A percentile compares a stretch with the other conserved stretches of the same genome.
phyloP scores from a whole-genome alignment of 2,113 vertebrate species.

The Ammospiza nelsoni region DNA sequence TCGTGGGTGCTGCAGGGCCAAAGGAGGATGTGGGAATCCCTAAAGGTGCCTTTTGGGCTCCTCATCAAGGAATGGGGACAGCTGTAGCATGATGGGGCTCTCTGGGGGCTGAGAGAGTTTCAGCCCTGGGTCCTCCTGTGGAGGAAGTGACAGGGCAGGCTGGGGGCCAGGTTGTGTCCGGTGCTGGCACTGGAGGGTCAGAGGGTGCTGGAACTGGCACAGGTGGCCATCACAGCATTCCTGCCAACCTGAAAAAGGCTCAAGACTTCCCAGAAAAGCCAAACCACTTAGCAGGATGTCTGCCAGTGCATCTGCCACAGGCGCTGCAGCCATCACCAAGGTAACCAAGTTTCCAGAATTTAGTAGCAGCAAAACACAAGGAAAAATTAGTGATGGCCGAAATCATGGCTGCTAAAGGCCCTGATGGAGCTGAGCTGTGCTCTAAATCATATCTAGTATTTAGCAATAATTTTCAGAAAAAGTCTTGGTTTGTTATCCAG shows the following conservation, averaged over 20 bases:
- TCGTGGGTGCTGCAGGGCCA: background rate
- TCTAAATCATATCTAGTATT: background rate
- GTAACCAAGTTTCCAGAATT: constrained; percentile 45
- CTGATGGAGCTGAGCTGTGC: background rate
- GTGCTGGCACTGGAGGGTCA: accelerated
- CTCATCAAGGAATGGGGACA: background rate
- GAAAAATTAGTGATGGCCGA: background rate
- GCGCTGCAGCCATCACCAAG: constrained; percentile 22
- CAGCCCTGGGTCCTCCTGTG: background rate
- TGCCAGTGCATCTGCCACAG: constrained; percentile 2
- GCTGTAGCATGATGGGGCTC: background rate
- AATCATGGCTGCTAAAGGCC: background rate
- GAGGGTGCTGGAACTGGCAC: background rate
- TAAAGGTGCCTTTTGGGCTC: background rate
- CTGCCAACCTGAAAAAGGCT: background rate
- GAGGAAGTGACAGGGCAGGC: background rate
- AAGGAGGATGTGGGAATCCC: background rate
- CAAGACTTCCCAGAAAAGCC: background rate
- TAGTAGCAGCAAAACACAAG: background rate
- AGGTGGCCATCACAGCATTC: background rate
- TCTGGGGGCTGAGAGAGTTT: background rate
- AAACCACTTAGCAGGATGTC: background rate
- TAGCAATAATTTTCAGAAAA: background rate
- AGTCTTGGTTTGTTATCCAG: background rate
- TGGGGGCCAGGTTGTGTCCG: background rate